Base-by-base conservation (phyloP, 2,113 vertebrate species). In the Grammomys surdaster region DNA sequence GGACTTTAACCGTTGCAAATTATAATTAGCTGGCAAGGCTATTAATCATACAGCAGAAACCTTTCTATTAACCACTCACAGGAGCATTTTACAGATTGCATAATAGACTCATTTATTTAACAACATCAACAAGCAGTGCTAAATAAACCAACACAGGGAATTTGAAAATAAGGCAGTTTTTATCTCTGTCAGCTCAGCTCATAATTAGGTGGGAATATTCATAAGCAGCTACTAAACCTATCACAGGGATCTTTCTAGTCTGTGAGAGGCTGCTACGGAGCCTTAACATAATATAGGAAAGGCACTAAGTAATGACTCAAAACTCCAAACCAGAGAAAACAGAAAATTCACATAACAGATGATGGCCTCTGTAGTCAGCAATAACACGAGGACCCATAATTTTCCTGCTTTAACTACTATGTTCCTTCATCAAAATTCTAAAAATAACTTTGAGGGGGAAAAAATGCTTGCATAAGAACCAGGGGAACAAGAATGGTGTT, bases 1-100 rank as follows among this genome's bases (percentile, higher is more conserved):
- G 46, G n/a, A 97, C 76, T 90, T 94, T 73, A 97, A 93, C 92
- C 96, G 93, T 69, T 94, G 20, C 65, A 94, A 97, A 95, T 94
- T 94, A 97, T 87, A 96, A 96, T 97, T 97, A 97, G 58, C 65
- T 95, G 86, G 90, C 77, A 96, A 97, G 73, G 51, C 89, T 97
- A 96, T 96, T 96, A 94, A 94, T 98, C 96, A 95, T 48, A 85
- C 28, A 89, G 46, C 28, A 97, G 95, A 95, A 77, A 82, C 24
- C 75, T 92, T 90, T 93, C 95, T 96, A 96, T 95, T 90, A 96
- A 78, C 65, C 46, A 92, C 54, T 94, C 88, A 90, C 69, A 78
- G 86, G 85, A 95, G 28, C 31, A 95, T 91, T 94, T 95, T 97
- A 93, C 69, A 96, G 85, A 93, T 96, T 91, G 88, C 22, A 92